Conservation (phyloP, 2,113 vertebrate species). For the Gasterosteus aculeatus region DNA sequence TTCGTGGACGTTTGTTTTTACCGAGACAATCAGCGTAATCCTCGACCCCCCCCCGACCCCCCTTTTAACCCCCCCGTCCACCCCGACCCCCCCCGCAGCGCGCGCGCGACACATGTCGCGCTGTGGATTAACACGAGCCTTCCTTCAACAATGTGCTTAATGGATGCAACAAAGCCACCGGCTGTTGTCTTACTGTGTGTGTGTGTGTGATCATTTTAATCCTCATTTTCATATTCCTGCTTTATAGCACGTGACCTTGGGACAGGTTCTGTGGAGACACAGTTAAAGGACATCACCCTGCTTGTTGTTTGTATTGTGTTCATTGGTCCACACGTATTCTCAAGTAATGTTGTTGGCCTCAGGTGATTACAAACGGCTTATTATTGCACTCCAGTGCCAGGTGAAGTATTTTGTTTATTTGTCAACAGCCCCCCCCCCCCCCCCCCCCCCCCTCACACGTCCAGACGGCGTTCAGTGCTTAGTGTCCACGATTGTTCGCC, state of each 20-base stretch:
- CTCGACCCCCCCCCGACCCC: background rate
- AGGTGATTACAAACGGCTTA: slow-evolving; percentile 1
- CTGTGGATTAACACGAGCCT: background rate
- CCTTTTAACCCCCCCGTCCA: background rate
- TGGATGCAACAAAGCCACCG: background rate
- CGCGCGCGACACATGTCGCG: slow-evolving; percentile 8
- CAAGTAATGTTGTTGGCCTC: background rate
- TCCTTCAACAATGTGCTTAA: background rate
- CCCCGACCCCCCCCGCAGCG: slow-evolving; percentile 2
- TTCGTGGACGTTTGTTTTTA: slow-evolving; percentile 28
- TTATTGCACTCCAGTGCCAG: background rate
- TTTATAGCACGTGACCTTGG: slow-evolving; percentile 49
- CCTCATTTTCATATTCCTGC: no score
- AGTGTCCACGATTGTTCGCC: slow-evolving; percentile 59
- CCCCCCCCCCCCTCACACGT: no score
- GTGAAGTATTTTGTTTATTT: slow-evolving; percentile 5
- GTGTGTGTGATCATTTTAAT: no score
- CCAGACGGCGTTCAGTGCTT: slow-evolving; percentile 68
- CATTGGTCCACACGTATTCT: background rate
- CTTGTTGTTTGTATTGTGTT: background rate
- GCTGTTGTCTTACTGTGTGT: no score
- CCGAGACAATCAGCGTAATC: slow-evolving; percentile 12
- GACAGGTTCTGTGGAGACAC: background rate
- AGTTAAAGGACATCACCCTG: background rate
- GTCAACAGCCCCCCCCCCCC: background rate